Conservation (phyloP, 2,113 vertebrate genomes). For the Sardina pilchardus region DNA sequence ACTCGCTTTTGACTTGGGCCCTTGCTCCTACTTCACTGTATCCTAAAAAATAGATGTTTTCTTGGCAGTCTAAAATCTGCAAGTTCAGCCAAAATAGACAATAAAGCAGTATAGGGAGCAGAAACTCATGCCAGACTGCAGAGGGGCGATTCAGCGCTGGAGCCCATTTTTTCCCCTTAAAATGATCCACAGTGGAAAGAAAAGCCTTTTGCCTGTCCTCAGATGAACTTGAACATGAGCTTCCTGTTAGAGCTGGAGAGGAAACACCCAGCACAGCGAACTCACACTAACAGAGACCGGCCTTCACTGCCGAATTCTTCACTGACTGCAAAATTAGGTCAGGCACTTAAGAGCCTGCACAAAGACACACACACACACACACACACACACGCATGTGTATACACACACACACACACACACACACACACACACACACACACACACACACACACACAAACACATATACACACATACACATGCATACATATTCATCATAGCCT, state of each 20-base stretch:
- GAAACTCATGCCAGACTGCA: conserved; percentile 75
- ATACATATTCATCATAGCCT: too few relatives aligned
- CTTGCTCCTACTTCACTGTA: conserved; percentile 70
- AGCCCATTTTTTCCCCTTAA: conserved; percentile 62
- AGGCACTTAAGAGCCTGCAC: conserved; percentile 72
- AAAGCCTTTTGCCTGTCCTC: conserved; percentile 84
- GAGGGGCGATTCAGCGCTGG: conserved; percentile 74
- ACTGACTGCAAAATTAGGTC: conserved; percentile 76
- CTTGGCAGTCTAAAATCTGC: conserved; percentile 64
- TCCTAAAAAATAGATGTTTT: conserved; percentile 75
- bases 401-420: conserved; percentile 5
- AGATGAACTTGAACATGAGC: conserved; percentile 82
- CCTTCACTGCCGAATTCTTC: conserved; percentile 73
- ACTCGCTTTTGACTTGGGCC: conserved; percentile 70
- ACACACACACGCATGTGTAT: conserved; percentile 38
- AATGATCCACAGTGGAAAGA: conserved; percentile 84
- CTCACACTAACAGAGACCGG: conserved; percentile 70
- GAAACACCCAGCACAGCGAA: conserved; percentile 75
- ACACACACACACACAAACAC: neutral
- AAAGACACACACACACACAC: conserved; percentile 54
- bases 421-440: conserved; percentile 21
- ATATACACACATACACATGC: conserved; percentile 20
- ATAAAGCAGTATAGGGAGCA: conserved; percentile 73
- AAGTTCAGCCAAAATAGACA: conserved; percentile 80
- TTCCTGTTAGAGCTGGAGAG: conserved; percentile 81